Percentiles rank a stretch among this genome's conserved stretches.
Conservation (phyloP, 2,113 vertebrate species). For the Eretmochelys imbricata region DNA sequence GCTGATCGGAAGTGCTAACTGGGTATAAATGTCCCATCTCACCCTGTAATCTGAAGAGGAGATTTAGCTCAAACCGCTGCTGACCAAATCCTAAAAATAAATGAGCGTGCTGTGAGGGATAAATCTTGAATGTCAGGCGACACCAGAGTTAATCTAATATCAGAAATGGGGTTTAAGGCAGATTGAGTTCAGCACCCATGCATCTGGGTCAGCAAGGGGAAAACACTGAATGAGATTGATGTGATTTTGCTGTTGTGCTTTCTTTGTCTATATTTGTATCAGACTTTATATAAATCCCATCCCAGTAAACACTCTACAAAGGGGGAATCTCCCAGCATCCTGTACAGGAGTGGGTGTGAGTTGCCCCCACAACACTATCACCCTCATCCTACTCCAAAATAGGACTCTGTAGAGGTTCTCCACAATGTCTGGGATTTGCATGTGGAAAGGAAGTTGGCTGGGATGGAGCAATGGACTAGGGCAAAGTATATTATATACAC, state of each 20-base stretch:
- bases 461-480: background rate
- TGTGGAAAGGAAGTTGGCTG: accelerated
- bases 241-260: background rate
- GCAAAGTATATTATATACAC: accelerated
- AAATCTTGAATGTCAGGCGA: constrained; percentile 15
- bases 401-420: background rate
- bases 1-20: background rate
- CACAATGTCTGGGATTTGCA: background rate
- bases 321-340: background rate
- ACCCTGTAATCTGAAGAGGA: background rate
- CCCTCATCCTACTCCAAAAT: accelerated
- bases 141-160: background rate
- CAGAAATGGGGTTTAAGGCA: constrained; percentile 2
- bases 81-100: constrained; percentile 22
- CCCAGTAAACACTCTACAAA: background rate
- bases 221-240: background rate
- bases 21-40: background rate
- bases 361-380: background rate
- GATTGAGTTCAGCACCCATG: accelerated
- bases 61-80: background rate
- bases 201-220: background rate
- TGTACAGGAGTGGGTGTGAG: background rate
- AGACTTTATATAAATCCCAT: background rate
- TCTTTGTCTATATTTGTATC: background rate
- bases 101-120: background rate